A percentile compares a stretch with the other conserved stretches of the same genome.
These are phyloP conservation scores for Drosophila neocordata DNA, from an alignment of 1,140 invertebrate genomes.

Conservation along the genomic window DNA sequence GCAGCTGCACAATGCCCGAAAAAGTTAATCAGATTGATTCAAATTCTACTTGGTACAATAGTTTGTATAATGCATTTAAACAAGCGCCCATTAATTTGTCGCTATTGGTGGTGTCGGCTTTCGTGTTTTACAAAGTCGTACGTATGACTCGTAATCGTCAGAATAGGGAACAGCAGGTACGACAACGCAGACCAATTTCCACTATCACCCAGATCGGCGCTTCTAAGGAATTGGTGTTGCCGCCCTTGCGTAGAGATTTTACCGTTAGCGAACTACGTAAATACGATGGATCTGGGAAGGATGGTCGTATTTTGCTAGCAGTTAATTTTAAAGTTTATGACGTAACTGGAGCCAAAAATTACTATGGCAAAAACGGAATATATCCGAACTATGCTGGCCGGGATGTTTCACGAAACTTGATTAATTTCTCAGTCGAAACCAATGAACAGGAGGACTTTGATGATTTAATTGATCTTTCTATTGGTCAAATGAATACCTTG, in stretches of 20 bases:
- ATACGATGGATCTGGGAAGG: slow-evolving; percentile 43
- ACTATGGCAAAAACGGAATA: slow-evolving; percentile 46
- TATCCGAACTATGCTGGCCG: slow-evolving; percentile 55
- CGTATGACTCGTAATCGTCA: slow-evolving; percentile 25
- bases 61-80: slow-evolving; percentile 35
- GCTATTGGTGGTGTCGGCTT: slow-evolving; percentile 43
- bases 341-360: slow-evolving; percentile 43
- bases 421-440: slow-evolving; percentile 36
- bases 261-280: slow-evolving; percentile 41
- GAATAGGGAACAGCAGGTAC: not conserved
- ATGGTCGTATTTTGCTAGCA: slow-evolving; percentile 54
- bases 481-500: slow-evolving; percentile 33
- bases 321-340: slow-evolving; percentile 58
- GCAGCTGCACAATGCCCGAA: not conserved
- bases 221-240: not conserved
- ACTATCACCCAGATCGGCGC: not conserved
- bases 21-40: slow-evolving; percentile 8
- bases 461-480: slow-evolving; percentile 45
- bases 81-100: slow-evolving; percentile 38
- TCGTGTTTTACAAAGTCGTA: slow-evolving; percentile 54
- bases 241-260: slow-evolving; percentile 34
- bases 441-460: slow-evolving; percentile 34
- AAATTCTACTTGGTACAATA: slow-evolving; percentile 47
- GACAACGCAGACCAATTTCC: not conserved
- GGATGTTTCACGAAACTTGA: slow-evolving; percentile 52